These are phyloP conservation scores for Drosophila fungiperda DNA, from an alignment of 2,888 invertebrate species.

Conservation along the genomic window DNA sequence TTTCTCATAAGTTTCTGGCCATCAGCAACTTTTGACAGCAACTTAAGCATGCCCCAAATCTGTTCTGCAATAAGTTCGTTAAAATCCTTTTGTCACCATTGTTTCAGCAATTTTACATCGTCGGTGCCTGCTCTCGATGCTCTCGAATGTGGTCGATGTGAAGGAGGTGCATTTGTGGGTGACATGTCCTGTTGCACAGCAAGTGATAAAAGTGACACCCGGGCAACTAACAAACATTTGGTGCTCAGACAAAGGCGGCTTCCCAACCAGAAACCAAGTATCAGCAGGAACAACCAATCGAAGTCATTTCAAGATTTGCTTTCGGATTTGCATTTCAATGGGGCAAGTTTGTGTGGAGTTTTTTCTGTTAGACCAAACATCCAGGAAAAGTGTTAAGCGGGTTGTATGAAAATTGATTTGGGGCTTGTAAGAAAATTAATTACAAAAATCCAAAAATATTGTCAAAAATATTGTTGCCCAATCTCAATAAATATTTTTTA, in stretches of 20 bases:
- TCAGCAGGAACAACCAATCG: slow-evolving; percentile 73
- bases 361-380: slow-evolving; percentile 4
- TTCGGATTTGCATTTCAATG: slow-evolving; percentile 75
- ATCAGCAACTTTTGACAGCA: slow-evolving; percentile 16
- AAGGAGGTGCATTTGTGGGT: neutral
- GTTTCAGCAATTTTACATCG: slow-evolving; percentile 56
- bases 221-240: slow-evolving; percentile 36
- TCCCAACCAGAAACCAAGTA: slow-evolving; percentile 47
- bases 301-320: slow-evolving; percentile 79
- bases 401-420: neutral
- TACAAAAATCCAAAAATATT: neutral
- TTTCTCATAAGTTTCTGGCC: slow-evolving; percentile 37
- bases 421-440: neutral
- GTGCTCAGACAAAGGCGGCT: slow-evolving; percentile 59
- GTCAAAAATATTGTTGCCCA: neutral
- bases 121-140: slow-evolving; percentile 24
- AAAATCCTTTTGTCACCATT: slow-evolving; percentile 47
- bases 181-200: slow-evolving; percentile 27
- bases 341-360: slow-evolving; percentile 39
- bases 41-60: slow-evolving; percentile 35
- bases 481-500: neutral
- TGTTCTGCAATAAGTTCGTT: slow-evolving; percentile 52
- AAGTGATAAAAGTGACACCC: slow-evolving; percentile 60
- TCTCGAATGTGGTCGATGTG: neutral
- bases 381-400: no score